These are phyloP conservation scores for Neodon shergylaensis DNA, from an alignment of 2,113 vertebrate genomes.

Conservation along the genomic window DNA sequence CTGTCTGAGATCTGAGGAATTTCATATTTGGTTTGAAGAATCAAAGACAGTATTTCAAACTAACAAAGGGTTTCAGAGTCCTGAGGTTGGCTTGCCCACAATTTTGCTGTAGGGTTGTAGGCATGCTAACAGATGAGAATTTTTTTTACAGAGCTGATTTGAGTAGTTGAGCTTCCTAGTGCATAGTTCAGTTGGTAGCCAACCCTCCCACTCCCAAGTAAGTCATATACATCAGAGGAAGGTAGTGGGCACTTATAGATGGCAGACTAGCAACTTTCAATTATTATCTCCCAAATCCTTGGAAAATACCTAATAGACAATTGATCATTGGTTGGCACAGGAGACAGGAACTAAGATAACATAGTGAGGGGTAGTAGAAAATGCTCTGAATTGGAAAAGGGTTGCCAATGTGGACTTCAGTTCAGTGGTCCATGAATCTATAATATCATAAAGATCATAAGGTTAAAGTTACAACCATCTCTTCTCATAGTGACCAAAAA, in stretches of 20 bases:
- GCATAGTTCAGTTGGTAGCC: background rate
- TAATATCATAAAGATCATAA: background rate
- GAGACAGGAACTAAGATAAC: background rate
- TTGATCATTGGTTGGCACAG: background rate
- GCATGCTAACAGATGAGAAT: background rate
- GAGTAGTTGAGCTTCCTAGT: background rate
- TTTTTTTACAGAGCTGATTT: background rate
- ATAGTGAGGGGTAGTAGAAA: background rate
- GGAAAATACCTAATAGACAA: background rate
- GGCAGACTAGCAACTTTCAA: slow-evolving; percentile 7
- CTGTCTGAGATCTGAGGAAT: background rate
- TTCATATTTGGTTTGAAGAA: background rate
- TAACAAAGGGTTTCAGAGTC: background rate
- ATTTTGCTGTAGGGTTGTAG: background rate
- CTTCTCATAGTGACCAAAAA: background rate
- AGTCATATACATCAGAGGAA: background rate
- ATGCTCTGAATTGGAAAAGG: background rate
- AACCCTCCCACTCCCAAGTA: background rate
- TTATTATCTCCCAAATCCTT: background rate
- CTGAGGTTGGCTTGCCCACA: background rate
- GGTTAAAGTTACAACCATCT: background rate
- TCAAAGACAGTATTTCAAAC: background rate
- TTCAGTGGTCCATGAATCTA: background rate
- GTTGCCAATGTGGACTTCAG: background rate
- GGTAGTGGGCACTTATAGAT: background rate